Base-by-base conservation (phyloP, 1,140 invertebrate species). In the Drosophila kohkoa region DNA sequence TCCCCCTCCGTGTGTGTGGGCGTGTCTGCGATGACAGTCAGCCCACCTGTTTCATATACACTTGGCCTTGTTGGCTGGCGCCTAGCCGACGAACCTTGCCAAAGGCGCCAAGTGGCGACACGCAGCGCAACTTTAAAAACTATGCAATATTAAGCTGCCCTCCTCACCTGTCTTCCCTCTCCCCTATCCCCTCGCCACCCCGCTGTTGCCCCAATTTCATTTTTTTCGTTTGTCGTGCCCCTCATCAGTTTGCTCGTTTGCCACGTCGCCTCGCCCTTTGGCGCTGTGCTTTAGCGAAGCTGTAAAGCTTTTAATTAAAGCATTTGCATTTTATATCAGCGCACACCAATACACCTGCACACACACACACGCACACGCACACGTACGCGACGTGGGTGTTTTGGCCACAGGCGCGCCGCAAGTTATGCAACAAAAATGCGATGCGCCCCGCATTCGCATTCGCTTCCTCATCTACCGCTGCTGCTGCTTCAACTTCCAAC, bases 241-340 rank as follows among this genome's bases (percentile, higher is more conserved):
- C 41, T 13, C 41, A 43, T 43, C 41, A 43, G 11, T n/a, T 7
- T 10, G 15, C n/a, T 54, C 20, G 49, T 10, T 8, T 35, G 0
- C 6, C 11, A 20, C 52, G 1, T 20, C 15, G 32, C 28, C 52
- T 8, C 52, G n/a, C 30, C 41, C 16, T 78, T 75, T 65, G 72
- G 72, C 63, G 64, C 13, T n/a, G 41, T 60, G 83, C 79, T 73
- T 87, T 80, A 60, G 46, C 66, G 69, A 79, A 74, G 83, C 74
- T 88, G 80, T 77, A 80, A 89, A 87, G 83, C 83, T 88, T 87
- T 87, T 87, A 87, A 87, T 87, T 87, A 87, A 87, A 82, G 83
- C 83, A 87, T 87, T 88, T 88, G 83, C 83, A 87, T 87, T 83
- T 87, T 80, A 77, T 83, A 87, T 88, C 77, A 77, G 83, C 54